Evolutionary conservation across 2,888 invertebrate genomes (phyloP), one percentile per base, ranked within the genome.

Genomic region (Cryptus armator): DNA sequence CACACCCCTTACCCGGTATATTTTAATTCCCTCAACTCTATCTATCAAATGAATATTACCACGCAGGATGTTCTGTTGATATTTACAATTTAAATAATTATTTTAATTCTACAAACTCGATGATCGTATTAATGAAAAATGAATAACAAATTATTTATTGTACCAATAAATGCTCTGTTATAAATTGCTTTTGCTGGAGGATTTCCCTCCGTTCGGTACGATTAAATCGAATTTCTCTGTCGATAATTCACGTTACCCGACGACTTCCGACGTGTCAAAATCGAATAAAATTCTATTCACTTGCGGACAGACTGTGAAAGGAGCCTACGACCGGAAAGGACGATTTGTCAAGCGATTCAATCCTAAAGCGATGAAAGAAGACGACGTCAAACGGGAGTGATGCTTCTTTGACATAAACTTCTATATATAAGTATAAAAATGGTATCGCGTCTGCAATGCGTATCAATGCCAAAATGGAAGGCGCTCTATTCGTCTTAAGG

Each of bases 301-400:
- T 37, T 14, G 7, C 14, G 37, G 62, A 71, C 51, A 79, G n/a
- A 24, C 48, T 53, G 51, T 29, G 51, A 70, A 70, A 78, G 10
- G 12, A 6, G 59, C 7, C 14, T 10, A 37, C 4, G 46, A 59
- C n/a, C 44, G 80, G 70, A 64, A 81, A 51, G 75, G 66, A 75
- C 48, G 70, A 81, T 70, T 81, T 81, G 75, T 81, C 75, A 70
- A 44, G 56, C 46, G 56, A 56, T 44, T 19, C 24, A 12, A 32
- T 70, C 9, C 14, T 16, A 12, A 72, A 16, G 43, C n/a, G 56
- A 68, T 67, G 53, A 75, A 70, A 51, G 59, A 19, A 29, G n/a
- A 74, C 46, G 37, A 46, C 56, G 46, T 67, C n/a, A 59, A 48
- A 56, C 16, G 64, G 16, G 19, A 37, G 53, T 48, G 70, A 53